Base-by-base conservation (phyloP, 2,113 vertebrate species). In the Chloroceryle aenea region DNA sequence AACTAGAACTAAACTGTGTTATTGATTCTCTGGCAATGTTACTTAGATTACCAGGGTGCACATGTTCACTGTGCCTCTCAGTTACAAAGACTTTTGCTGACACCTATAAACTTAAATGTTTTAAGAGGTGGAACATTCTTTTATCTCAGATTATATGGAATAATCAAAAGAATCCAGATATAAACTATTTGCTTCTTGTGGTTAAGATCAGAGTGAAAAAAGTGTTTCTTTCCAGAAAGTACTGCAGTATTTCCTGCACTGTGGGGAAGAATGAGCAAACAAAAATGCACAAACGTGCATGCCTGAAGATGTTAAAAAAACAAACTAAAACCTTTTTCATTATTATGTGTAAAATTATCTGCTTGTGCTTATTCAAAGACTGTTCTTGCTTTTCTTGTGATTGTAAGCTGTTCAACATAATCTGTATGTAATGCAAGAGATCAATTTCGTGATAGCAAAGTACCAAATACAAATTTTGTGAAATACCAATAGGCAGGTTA, bases 401-500 rank as follows among this genome's bases (percentile, higher is more conserved):
- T 5, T 78, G 72, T 14, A 79, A 40, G 23, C 62, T 58, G 45
- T 74, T 76, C 45, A n/a, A 17, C 20, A 53, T 8, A 15, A 47
- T 13, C 27, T 63, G 20, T 67, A 6, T 4, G 11, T 25, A 14
- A 76, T 8, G 16, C 4, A 18, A 68, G 32, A 58, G 38, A 56
- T 59, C 2, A 14, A 20, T 43, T 63, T 86, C 1, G 2, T 62
- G 76, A 64, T 0, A 66, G 74, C 42, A 52, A 72, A 91, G 58
- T 9, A 75, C 38, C 72, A 63, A 53, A 48, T 15, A 56, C 32
- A 47, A 26, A 19, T 29, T 20, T 22, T 38, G 16, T 38, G 43
- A 45, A 42, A 36, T 20, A 73, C 10, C 0, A 0, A 2, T 0
- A 58, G 26, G 29, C 77, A 38, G 18, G 21, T 6, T 71, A 55